Conservation (phyloP, 2,888 invertebrate genomes). For the Cataglyphis cursor region DNA sequence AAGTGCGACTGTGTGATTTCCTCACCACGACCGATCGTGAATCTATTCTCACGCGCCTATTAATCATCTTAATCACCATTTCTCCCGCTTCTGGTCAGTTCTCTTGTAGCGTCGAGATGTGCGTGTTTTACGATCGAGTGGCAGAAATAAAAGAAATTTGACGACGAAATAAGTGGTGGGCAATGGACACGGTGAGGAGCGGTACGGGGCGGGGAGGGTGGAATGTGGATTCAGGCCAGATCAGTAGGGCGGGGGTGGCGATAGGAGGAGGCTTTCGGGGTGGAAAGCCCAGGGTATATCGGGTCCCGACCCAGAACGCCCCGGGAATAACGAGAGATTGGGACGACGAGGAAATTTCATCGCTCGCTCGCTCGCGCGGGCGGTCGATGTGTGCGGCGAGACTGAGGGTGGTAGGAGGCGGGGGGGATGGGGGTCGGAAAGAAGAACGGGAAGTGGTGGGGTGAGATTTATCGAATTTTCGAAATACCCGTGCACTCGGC, state of each 20-base stretch:
- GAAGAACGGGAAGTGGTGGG: slow-evolving; percentile 37
- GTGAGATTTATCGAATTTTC: slow-evolving; percentile 77
- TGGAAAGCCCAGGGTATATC: slow-evolving; percentile 72
- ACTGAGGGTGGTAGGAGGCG: slow-evolving; percentile 14
- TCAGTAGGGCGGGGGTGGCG: slow-evolving; percentile 34
- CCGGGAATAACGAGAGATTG: slow-evolving; percentile 77
- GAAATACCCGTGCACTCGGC: slow-evolving; percentile 76
- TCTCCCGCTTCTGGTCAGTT: not conserved
- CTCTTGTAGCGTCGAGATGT: slow-evolving; percentile 17
- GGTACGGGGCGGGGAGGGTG: slow-evolving; percentile 2
- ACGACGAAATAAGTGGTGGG: slow-evolving; percentile 44
- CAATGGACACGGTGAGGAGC: not conserved
- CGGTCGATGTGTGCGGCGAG: slow-evolving; percentile 62
- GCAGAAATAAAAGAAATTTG: slow-evolving; percentile 54
- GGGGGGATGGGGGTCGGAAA: not conserved
- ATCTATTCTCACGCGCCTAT: slow-evolving; percentile 60
- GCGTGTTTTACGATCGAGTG: slow-evolving; percentile 53
- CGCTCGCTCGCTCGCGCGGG: slow-evolving; percentile 65
- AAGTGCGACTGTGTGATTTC: slow-evolving; percentile 23
- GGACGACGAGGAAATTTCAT: slow-evolving; percentile 77
- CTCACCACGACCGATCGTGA: slow-evolving; percentile 22
- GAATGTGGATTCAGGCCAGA: slow-evolving; percentile 38
- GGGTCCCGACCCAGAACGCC: slow-evolving; percentile 69
- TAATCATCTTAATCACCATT: slow-evolving; percentile 42
- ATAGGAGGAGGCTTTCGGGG: slow-evolving; percentile 54